Evolutionary conservation across 2,888 invertebrate genomes (phyloP).

Genomic region (Tyria jacobaeae): DNA sequence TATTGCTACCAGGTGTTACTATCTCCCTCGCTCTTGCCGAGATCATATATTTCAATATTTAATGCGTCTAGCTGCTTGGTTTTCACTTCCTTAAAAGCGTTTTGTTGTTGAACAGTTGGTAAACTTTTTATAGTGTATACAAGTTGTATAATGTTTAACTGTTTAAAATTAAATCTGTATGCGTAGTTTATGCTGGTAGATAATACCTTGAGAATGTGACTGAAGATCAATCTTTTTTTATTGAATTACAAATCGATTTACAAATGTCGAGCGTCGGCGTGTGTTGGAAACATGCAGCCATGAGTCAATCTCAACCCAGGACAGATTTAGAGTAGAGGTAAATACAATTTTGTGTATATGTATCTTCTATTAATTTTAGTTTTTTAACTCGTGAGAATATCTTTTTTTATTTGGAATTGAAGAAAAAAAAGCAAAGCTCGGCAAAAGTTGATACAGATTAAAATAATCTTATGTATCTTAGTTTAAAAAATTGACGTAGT

Average conservation of each 20-base stretch:
- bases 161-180: background rate
- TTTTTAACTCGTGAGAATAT: too few relatives aligned
- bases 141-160: constrained; percentile 1
- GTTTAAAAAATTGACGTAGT: too few relatives aligned
- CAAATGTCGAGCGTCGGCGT: background rate
- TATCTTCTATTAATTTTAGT: too few relatives aligned
- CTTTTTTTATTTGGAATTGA: too few relatives aligned
- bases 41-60: constrained; percentile 63
- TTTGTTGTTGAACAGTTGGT: constrained; percentile 23
- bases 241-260: background rate
- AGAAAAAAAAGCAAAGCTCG: too few relatives aligned
- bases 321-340: too few relatives aligned
- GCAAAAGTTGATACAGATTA: too few relatives aligned
- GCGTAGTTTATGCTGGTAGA: background rate
- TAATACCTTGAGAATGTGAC: background rate
- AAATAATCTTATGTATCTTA: too few relatives aligned
- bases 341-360: too few relatives aligned
- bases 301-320: too few relatives aligned
- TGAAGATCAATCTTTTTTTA: background rate
- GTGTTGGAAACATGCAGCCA: too few relatives aligned
- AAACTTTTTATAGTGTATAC: constrained; percentile 5
- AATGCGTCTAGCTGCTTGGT: constrained; percentile 62
- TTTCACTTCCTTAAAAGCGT: constrained; percentile 47
- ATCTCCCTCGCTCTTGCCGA: constrained; percentile 30
- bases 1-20: constrained; percentile 59